Conservation (phyloP, 2,797 vertebrate genomes). For the Cynodonichthys magdalenae region DNA sequence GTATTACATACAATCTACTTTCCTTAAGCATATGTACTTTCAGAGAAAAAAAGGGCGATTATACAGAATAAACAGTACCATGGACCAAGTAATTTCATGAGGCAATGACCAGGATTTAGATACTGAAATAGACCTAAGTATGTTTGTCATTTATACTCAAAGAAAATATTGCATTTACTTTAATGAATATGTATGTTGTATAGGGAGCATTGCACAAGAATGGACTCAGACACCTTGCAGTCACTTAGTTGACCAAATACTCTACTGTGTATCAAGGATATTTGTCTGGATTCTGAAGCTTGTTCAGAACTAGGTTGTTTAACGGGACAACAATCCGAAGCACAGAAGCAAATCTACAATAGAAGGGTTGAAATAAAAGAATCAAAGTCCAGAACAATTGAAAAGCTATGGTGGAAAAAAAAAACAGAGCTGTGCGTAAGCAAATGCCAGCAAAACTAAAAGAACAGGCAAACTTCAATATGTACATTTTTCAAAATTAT, state of each 20-base stretch:
- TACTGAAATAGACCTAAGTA: background rate
- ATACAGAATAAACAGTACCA: background rate
- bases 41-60: background rate
- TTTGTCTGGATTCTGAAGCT: background rate
- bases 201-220: background rate
- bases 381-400: background rate
- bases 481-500: slow-evolving; percentile 13
- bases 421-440: background rate
- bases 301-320: background rate
- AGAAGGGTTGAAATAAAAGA: background rate
- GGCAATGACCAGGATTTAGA: background rate
- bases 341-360: background rate
- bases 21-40: background rate
- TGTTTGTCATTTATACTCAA: background rate
- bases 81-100: background rate
- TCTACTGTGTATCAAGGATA: background rate
- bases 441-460: background rate
- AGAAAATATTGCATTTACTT: background rate
- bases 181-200: background rate
- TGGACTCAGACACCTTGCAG: background rate
- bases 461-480: slow-evolving; percentile 16
- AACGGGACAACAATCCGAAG: background rate
- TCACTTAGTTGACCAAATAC: background rate
- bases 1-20: background rate
- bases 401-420: background rate